Conservation (phyloP, 1,140 invertebrate species). For the Zaprionus africanus region DNA sequence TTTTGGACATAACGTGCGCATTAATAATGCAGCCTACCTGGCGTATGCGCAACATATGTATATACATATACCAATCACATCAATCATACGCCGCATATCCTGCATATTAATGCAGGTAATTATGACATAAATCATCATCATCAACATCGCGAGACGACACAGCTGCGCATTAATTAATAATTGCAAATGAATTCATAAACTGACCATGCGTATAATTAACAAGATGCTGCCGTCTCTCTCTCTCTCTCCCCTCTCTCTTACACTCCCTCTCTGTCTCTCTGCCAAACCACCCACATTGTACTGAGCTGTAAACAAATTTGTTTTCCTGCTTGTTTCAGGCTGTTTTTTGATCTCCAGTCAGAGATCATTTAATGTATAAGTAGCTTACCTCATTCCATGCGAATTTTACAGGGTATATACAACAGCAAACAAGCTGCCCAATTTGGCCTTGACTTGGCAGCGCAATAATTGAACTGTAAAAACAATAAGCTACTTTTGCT, state of each 20-base stretch:
- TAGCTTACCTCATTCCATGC: background rate
- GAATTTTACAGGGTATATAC: conserved; percentile 16
- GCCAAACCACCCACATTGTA: background rate
- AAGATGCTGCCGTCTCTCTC: conserved; percentile 2
- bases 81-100: conserved; percentile 67
- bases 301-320: conserved; percentile 1
- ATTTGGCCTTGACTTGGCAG: conserved; percentile 60
- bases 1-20: conserved; percentile 19
- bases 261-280: background rate
- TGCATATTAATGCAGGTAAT: conserved; percentile 69
- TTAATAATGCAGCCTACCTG: conserved; percentile 37
- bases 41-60: conserved; percentile 21
- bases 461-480: conserved; percentile 43
- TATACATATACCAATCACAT: conserved; percentile 29
- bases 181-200: conserved; percentile 65
- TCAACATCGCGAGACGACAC: background rate
- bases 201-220: conserved; percentile 10
- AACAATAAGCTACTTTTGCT: conserved; percentile 43
- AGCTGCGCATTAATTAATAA: conserved; percentile 49
- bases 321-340: background rate
- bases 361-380: background rate
- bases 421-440: conserved; percentile 52
- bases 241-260: background rate
- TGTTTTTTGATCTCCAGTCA: background rate
- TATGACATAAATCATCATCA: conserved; percentile 61